Percentiles rank a stretch among this genome's conserved stretches.
Conservation (phyloP, 92 coral and sea anemone genomes). For the Heliopora coerulea region DNA sequence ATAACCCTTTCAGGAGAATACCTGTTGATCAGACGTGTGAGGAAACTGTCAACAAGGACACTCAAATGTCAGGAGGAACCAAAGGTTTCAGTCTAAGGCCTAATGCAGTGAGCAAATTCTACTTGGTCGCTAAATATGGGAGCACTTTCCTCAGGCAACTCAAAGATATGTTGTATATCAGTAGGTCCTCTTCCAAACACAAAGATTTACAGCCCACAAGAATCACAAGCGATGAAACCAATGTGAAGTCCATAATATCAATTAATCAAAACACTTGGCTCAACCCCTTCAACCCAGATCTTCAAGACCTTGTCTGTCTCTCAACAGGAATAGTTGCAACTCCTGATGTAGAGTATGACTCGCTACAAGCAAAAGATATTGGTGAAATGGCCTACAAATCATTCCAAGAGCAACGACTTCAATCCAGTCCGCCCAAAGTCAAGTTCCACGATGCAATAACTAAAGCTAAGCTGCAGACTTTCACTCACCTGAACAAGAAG, state of each 20-base stretch:
- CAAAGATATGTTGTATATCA: constrained; percentile 40
- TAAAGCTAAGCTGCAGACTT: constrained; percentile 60
- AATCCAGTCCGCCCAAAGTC: constrained; percentile 24
- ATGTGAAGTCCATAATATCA: constrained; percentile 57
- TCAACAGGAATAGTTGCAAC: constrained; percentile 57
- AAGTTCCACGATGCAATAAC: constrained; percentile 60
- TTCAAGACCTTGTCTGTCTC: constrained; percentile 56
- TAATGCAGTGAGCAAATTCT: constrained; percentile 13
- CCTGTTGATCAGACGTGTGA: background rate
- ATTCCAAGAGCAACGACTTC: constrained; percentile 50
- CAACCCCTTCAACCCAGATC: constrained; percentile 61
- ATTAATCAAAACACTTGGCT: constrained; percentile 57
- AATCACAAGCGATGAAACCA: constrained; percentile 57
- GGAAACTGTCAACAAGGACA: background rate
- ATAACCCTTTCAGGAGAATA: background rate
- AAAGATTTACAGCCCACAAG: constrained; percentile 56
- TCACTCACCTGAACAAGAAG: constrained; percentile 50
- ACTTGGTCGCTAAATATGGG: constrained; percentile 17
- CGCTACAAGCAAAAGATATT: constrained; percentile 49
- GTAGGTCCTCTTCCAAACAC: no score
- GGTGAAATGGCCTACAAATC: constrained; percentile 40
- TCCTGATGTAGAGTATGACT: constrained; percentile 43
- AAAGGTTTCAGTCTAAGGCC: constrained; percentile 41
- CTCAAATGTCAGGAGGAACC: constrained; percentile 6
- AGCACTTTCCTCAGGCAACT: constrained; percentile 27